Base-by-base conservation (phyloP, 2,113 vertebrate species). In the Sterrhoptilus dennistouni region DNA sequence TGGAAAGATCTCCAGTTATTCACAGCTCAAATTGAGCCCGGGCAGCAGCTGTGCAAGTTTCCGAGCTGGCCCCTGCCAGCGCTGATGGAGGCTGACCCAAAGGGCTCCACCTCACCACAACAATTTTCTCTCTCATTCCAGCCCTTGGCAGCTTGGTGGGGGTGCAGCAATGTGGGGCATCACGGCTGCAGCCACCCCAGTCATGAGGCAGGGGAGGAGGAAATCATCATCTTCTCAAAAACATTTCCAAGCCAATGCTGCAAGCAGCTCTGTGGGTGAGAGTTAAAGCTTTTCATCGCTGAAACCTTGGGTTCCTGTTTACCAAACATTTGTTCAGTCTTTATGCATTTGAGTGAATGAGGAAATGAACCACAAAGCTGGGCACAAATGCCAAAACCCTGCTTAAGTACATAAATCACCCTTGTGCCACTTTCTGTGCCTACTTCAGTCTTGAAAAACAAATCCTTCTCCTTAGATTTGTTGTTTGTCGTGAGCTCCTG, bases 301-400 rank as follows among this genome's bases (percentile, higher is more conserved):
- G 92, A 95, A 96, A 89, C 81, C 72, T 83, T 96, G 81, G 93
- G 89, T 96, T 97, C 97, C 97, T 97, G 95, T 97, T 97, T 97
- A 96, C 94, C 94, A 97, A 96, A 93, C 80, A 93, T 85, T 94
- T 93, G 79, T 93, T 95, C 91, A 35, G 65, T 93, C 85, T 95
- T 95, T 47, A 44, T 95, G 82, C 6, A 1, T 89, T 93, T 70
- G 52, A 89, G 61, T 90, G 89, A 96, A 93, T 68, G 86, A 90
- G 84, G 90, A 96, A 95, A 94, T 59, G 76, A 94, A 89, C 81
- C 80, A 66, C 95, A 91, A 87, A 54, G 92, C 70, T 84, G 63
- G 82, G 87, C 53, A 69, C 83, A 75, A 93, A 78, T 13, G 66
- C 93, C 89, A 91, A 93, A 95, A 64, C 74, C 56, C 75, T 77